Conservation (phyloP, 2,797 vertebrate species). For the Periophthalmus magnuspinnatus region DNA sequence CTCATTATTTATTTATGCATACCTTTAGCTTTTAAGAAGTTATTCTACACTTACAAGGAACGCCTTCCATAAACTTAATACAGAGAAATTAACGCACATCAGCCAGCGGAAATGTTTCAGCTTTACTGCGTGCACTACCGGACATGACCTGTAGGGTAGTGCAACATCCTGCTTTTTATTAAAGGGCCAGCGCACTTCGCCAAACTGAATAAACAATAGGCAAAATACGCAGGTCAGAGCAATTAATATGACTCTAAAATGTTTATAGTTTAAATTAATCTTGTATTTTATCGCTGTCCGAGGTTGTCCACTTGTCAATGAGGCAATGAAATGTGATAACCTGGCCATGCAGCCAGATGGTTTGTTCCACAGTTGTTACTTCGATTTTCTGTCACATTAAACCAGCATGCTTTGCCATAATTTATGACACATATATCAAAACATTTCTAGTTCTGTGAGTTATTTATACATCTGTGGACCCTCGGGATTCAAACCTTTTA, state of each 20-base stretch:
- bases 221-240: too few species aligned
- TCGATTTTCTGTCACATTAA: background rate
- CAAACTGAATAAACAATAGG: too few species aligned
- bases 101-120: too few species aligned
- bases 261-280: background rate
- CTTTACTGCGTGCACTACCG: too few species aligned
- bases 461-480: background rate
- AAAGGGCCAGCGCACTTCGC: too few species aligned
- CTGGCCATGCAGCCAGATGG: background rate
- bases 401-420: background rate
- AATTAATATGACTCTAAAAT: background rate
- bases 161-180: too few species aligned
- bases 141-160: too few species aligned
- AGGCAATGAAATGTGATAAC: background rate
- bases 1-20: too few species aligned
- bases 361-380: background rate
- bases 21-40: too few species aligned
- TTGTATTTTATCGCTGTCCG: background rate
- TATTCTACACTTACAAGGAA: too few species aligned
- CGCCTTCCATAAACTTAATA: too few species aligned
- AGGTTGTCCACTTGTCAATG: background rate
- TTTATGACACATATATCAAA: background rate
- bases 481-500: background rate
- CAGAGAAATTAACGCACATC: too few species aligned
- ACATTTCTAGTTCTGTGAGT: background rate